These are phyloP conservation scores for Maconellicoccus hirsutus DNA, from an alignment of 1,140 invertebrate species.

Conservation along the genomic window DNA sequence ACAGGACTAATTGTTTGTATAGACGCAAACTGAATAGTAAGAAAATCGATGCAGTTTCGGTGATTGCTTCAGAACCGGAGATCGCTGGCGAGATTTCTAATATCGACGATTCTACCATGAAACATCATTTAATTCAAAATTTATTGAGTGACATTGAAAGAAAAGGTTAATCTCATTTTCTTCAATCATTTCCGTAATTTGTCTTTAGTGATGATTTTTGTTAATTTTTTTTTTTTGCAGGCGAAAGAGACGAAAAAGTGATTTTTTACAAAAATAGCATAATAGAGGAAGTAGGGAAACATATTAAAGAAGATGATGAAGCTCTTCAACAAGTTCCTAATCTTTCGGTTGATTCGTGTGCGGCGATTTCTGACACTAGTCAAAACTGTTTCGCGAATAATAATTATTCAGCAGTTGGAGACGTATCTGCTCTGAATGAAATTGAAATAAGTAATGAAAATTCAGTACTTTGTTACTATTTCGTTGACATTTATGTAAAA, in stretches of 20 bases:
- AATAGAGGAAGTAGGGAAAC: not conserved
- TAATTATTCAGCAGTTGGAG: too few relatives aligned
- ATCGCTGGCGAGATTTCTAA: not conserved
- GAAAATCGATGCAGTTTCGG: not conserved
- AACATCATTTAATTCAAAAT: not conserved
- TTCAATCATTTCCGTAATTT: too few relatives aligned
- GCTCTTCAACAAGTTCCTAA: too few relatives aligned
- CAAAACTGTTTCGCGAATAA: too few relatives aligned
- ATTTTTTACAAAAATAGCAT: not conserved
- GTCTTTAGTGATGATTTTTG: too few relatives aligned
- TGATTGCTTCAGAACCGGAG: not conserved
- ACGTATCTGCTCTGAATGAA: too few relatives aligned
- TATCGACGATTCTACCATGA: not conserved
- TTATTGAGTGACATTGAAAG: not conserved
- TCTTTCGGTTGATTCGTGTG: too few relatives aligned
- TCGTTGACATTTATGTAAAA: too few relatives aligned
- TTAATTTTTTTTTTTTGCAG: not conserved
- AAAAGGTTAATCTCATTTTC: not conserved
- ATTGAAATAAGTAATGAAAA: too few relatives aligned
- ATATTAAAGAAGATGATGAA: not conserved
- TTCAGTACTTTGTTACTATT: too few relatives aligned
- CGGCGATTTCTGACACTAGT: too few relatives aligned
- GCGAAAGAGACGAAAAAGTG: not conserved
- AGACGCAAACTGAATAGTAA: not conserved
- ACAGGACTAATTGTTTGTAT: not conserved